A percentile compares a stretch with the other conserved stretches of the same genome.
These are phyloP conservation scores for Dipodomys merriami DNA, from an alignment of 2,113 vertebrate species.

Conservation along the genomic window DNA sequence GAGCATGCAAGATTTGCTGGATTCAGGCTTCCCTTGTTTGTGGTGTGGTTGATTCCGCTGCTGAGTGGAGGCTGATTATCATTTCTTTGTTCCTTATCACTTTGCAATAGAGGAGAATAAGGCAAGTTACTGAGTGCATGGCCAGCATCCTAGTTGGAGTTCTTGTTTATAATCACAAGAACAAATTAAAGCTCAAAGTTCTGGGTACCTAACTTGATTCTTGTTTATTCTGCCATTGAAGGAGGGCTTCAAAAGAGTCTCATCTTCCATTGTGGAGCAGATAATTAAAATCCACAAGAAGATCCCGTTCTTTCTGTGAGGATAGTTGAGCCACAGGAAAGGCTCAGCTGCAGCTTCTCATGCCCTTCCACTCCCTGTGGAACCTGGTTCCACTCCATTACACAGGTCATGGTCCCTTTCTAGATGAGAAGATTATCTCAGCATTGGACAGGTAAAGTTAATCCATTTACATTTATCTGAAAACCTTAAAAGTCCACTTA, in stretches of 20 bases:
- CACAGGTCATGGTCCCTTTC: neutral
- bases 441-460: neutral
- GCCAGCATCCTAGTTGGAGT: no score
- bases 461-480: neutral
- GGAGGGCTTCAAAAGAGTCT: neutral
- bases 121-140: neutral
- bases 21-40: constrained; percentile 11
- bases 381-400: neutral
- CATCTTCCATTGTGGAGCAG: neutral
- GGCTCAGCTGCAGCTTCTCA: neutral
- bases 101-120: constrained; percentile 6
- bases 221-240: neutral
- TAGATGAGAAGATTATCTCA: neutral
- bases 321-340: fast-evolving
- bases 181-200: neutral
- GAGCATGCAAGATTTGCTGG: neutral
- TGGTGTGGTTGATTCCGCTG: constrained; percentile 45
- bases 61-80: constrained; percentile 34
- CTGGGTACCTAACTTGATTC: neutral
- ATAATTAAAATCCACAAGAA: neutral
- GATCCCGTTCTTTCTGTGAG: neutral
- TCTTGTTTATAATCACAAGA: neutral
- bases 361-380: neutral
- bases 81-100: neutral
- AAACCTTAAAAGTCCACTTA: constrained; percentile 31